phyloP scores from a whole-genome alignment of 2,797 vertebrate species.

The Denticeps clupeoides region DNA sequence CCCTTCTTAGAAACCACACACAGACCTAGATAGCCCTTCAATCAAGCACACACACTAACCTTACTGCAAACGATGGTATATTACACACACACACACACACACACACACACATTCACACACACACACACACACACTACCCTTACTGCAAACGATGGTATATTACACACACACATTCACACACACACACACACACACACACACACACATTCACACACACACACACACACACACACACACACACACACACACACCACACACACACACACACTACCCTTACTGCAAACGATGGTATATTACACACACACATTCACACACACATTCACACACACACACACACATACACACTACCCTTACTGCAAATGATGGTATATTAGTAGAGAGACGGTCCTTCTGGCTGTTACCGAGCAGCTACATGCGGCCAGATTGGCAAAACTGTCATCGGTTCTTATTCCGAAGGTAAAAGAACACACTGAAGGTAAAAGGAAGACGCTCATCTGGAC shows the following conservation, averaged over 20 bases:
- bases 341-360: too few relatives aligned
- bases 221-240: not conserved
- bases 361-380: too few relatives aligned
- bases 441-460: too few relatives aligned
- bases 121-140: not conserved
- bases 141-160: not conserved
- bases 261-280: too few relatives aligned
- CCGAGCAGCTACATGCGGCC: too few relatives aligned
- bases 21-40: not conserved
- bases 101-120: not conserved
- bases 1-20: not conserved
- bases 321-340: not conserved
- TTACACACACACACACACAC: not conserved
- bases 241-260: not conserved
- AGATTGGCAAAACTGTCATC: too few relatives aligned
- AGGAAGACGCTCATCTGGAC: too few relatives aligned
- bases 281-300: too few relatives aligned
- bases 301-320: not conserved
- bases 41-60: not conserved
- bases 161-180: not conserved
- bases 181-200: not conserved
- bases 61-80: not conserved
- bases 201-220: too few relatives aligned
- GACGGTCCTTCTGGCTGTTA: too few relatives aligned
- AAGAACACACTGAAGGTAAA: too few relatives aligned